Conservation (phyloP, 2,113 vertebrate genomes). For the Asarcornis scutulata region DNA sequence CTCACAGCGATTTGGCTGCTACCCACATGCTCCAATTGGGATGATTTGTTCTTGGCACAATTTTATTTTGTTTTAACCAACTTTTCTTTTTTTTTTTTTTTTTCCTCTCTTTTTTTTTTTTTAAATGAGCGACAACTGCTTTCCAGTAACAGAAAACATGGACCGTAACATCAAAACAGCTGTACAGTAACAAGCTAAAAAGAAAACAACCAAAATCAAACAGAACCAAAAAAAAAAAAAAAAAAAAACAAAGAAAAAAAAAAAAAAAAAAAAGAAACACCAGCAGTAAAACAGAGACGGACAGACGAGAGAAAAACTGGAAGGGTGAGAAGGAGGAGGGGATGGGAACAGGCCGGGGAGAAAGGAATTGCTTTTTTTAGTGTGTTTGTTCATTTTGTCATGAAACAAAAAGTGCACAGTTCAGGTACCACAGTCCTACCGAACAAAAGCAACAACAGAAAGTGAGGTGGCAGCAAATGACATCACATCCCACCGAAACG, state of each 20-base stretch:
- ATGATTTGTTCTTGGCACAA: conserved; percentile 70
- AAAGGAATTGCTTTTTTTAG: conserved; percentile 17
- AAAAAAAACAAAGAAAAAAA: conserved; percentile 55
- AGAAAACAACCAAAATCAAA: conserved; percentile 65
- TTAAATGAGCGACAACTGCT: conserved; percentile 42
- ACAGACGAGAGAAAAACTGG: conserved; percentile 23
- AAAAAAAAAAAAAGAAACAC: conserved; percentile 62
- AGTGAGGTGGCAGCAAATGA: conserved; percentile 39
- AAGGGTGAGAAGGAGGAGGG: not conserved
- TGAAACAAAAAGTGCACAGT: conserved; percentile 68
- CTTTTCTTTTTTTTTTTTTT: not conserved
- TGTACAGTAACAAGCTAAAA: conserved; percentile 73
- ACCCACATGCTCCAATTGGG: conserved; percentile 68
- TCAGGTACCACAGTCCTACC: conserved; percentile 62
- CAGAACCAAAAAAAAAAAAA: conserved; percentile 42
- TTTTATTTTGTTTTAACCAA: conserved; percentile 50
- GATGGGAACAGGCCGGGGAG: not conserved
- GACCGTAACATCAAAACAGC: conserved; percentile 73
- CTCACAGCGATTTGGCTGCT: conserved; percentile 64
- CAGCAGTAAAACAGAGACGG: conserved; percentile 70
- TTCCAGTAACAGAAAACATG: conserved; percentile 75
- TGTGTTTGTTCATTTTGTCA: not conserved
- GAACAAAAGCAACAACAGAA: conserved; percentile 56
- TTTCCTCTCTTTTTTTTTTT: not conserved
- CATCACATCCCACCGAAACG: conserved; percentile 64